Base-by-base conservation (phyloP, 2,113 vertebrate species). In the Tyrannus savana region DNA sequence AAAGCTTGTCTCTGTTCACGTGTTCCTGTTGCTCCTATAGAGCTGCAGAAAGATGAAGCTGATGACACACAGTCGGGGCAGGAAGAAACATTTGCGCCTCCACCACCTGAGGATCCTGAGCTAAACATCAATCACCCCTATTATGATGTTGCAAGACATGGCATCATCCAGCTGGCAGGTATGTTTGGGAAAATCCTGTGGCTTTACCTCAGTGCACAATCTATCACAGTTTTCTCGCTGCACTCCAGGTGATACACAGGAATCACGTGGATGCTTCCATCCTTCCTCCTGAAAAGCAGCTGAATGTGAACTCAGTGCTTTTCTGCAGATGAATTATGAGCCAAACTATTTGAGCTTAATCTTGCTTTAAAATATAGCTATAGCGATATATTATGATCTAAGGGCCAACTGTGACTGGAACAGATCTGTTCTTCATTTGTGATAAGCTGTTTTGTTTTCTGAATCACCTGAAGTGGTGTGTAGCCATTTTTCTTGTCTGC, bases 161-260 rank as follows among this genome's bases (percentile, higher is more conserved):
- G 98, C 44, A 99, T 99, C 90, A 92, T 99, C 60, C 99, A 99
- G 82, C 97, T 99, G 91, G 98, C 98, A 87, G 98, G 98, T 99
- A 90, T 46, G 96, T 90, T 78, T 77, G 63, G 42, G 39, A 44
- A 72, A 44, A 42, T n/a, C 25, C 68, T 62, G 1, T 14, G 4
- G 13, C 17, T 69, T 74, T 55, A 14, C 3, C 31, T 58, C n/a
- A 22, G 4, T 59, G 17, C n/a, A 42, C 3, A 12, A 12, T 16
- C 35, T 47, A 23, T 11, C n/a, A 9, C 24, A 9, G 63, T 91
- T 77, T 69, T 63, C 60, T 68, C 71, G 18, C 59, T 55, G 28
- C 59, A 8, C 41, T 93, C 33, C 63, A 44, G 76, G 62, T 39
- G 56, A 52, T 60, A 42, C 49, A 14, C 30, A 47, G 39, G 62